A percentile compares a stretch with the other conserved stretches of the same genome.
Evolutionary conservation across 2,888 invertebrate species (phyloP).

Genomic region (Diarsia mendica): DNA sequence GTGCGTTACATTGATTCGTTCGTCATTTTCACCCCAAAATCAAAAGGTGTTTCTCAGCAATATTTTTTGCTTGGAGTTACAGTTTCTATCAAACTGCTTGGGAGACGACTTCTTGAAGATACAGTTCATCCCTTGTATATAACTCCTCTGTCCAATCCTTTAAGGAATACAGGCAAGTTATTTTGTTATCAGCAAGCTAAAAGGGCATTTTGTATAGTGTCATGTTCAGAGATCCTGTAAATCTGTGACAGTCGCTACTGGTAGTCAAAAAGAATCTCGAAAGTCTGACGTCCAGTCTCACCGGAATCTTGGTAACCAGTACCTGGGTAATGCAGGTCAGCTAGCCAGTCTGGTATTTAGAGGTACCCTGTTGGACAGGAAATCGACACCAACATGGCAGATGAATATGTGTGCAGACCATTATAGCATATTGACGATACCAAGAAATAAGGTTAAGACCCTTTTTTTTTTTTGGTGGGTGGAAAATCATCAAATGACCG

Average conservation of each 20-base stretch:
- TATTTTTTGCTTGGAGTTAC: no score
- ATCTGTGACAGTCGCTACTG: neutral
- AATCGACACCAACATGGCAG: neutral
- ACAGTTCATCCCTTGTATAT: neutral
- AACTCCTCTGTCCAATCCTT: neutral
- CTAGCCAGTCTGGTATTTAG: neutral
- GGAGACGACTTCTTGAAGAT: no score
- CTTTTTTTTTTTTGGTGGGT: no score
- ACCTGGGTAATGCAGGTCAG: neutral
- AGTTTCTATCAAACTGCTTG: no score
- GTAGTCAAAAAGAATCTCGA: neutral
- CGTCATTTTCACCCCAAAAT: no score
- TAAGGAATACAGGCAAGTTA: neutral
- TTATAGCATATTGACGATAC: no score
- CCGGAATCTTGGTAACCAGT: neutral
- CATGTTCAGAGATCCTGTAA: neutral
- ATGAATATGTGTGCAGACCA: neutral
- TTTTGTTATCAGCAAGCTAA: neutral
- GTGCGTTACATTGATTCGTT: no score
- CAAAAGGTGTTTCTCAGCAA: no score
- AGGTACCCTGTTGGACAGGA: fast-evolving
- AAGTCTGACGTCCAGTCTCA: neutral
- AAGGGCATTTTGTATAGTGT: neutral
- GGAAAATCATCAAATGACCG: no score
- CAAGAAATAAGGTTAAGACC: no score